Evolutionary conservation across 1,140 invertebrate genomes (phyloP).

Genomic region (Drosophila triauraria): DNA sequence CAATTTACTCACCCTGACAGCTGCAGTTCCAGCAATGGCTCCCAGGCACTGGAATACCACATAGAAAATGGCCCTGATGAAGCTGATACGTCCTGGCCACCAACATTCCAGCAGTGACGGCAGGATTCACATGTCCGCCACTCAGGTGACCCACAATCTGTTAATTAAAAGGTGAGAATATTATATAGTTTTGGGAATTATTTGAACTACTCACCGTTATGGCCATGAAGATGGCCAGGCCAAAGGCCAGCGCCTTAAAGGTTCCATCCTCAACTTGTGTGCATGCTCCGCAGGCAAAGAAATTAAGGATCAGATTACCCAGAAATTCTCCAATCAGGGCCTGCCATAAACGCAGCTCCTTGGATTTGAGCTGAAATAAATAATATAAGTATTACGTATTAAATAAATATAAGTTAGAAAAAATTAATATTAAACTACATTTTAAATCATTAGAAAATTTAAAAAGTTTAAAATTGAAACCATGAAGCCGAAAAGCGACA

Average conservation of each 20-base stretch:
- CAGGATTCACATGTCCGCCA: conserved; percentile 96
- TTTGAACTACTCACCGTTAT: conserved; percentile 88
- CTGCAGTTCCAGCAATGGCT: conserved; percentile 92
- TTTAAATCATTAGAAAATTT: no score
- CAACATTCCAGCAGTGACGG: conserved; percentile 92
- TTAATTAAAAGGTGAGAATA: background rate
- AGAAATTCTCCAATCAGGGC: conserved; percentile 93
- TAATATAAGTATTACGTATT: no score
- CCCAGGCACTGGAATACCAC: conserved; percentile 93
- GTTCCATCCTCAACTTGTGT: conserved; percentile 87
- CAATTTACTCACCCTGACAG: conserved; percentile 87
- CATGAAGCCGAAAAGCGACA: no score
- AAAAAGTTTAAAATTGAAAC: no score
- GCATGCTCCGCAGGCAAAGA: conserved; percentile 93
- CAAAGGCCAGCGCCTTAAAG: conserved; percentile 94
- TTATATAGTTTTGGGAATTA: background rate
- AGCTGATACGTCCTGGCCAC: conserved; percentile 92
- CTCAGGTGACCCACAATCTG: conserved; percentile 94
- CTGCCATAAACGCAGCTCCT: conserved; percentile 87
- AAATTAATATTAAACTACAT: no score
- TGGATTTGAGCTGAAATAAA: conserved; percentile 86
- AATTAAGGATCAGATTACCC: conserved; percentile 92
- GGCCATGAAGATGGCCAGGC: conserved; percentile 92
- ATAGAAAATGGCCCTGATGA: conserved; percentile 92
- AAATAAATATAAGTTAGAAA: no score